These are phyloP conservation scores for Trachelus stipa DNA, from an alignment of 2,888 invertebrate species.

Conservation along the genomic window DNA sequence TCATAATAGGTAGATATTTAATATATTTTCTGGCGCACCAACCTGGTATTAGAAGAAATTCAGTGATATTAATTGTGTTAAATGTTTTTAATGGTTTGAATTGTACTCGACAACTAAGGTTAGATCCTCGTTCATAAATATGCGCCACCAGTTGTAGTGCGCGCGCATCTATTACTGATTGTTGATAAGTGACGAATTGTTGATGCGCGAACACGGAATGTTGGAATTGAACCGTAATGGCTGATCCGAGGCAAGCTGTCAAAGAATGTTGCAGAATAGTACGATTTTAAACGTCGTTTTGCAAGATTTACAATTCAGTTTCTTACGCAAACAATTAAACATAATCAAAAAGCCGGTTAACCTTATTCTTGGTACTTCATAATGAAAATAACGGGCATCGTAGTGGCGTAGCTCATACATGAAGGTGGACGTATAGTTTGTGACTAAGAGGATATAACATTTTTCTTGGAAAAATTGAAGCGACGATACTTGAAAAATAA, in stretches of 20 bases:
- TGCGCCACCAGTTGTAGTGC: background rate
- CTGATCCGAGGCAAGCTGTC: slow-evolving; percentile 37
- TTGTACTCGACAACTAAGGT: background rate
- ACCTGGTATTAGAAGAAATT: background rate
- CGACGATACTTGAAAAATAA: slow-evolving; percentile 24
- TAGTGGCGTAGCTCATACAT: background rate
- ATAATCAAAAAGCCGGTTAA: slow-evolving; percentile 14
- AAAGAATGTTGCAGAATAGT: slow-evolving; percentile 36
- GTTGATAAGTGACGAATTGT: background rate
- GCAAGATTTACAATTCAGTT: slow-evolving; percentile 14
- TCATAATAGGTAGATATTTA: slow-evolving; percentile 19
- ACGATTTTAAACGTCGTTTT: slow-evolving; percentile 1
- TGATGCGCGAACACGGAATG: slow-evolving; percentile 20
- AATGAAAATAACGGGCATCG: background rate
- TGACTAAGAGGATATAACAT: slow-evolving; percentile 14
- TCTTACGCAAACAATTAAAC: slow-evolving; percentile 14
- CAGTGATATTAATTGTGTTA: background rate
- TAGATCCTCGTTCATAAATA: background rate
- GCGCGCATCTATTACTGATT: background rate
- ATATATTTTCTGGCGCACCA: background rate
- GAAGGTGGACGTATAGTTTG: background rate
- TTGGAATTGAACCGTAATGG: slow-evolving; percentile 29
- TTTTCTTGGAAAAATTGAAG: slow-evolving; percentile 19
- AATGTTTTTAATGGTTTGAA: background rate
- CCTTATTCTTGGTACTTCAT: background rate